Evolutionary conservation across 1,140 invertebrate species (phyloP).

Genomic region (Saxidomus purpurata): DNA sequence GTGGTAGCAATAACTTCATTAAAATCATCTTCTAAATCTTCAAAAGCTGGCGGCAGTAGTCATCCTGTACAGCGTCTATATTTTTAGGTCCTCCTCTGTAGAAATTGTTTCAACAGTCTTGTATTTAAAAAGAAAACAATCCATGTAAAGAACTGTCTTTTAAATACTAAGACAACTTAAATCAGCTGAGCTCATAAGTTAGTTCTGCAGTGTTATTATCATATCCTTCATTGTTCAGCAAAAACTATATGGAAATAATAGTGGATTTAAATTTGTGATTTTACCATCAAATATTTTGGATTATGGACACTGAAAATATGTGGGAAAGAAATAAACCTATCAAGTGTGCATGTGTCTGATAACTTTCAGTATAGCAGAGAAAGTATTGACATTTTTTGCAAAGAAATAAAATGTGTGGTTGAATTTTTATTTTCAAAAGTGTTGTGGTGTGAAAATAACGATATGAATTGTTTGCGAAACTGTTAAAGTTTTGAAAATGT

Average conservation of each 20-base stretch:
- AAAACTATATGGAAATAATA: neutral
- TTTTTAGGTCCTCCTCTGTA: neutral
- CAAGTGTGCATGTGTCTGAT: neutral
- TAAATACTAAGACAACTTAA: no score
- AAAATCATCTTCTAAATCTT: conserved; percentile 34
- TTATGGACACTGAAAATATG: neutral
- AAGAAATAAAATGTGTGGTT: no score
- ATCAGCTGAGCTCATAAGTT: no score
- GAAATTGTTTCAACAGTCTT: neutral
- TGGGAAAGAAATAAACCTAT: conserved; percentile 1
- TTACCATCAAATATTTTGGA: neutral
- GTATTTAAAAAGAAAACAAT: neutral
- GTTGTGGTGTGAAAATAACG: no score
- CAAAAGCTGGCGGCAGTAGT: neutral
- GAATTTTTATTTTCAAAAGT: no score
- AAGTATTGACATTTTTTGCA: no score
- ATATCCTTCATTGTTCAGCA: neutral
- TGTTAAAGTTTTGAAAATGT: neutral
- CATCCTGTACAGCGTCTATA: neutral
- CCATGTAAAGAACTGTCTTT: neutral
- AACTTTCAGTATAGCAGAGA: neutral
- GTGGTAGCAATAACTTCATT: conserved; percentile 3
- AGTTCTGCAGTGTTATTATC: no score
- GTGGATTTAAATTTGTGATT: neutral
- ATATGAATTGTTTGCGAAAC: neutral